phyloP scores from a whole-genome alignment of 2,888 invertebrate species.

The Caenorhabditis virilis region DNA sequence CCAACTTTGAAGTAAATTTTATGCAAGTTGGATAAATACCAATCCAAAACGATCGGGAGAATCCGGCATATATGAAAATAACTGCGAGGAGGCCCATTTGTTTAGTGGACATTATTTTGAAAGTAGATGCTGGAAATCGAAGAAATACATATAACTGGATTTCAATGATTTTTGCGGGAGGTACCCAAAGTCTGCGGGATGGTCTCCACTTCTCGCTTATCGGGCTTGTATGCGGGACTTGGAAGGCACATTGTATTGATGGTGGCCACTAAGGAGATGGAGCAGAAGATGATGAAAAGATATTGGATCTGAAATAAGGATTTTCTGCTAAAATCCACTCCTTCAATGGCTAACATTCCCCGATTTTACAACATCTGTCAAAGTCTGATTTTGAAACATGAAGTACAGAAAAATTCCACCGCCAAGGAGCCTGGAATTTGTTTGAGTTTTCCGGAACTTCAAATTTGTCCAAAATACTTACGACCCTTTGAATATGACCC shows the following conservation, averaged over 20 bases:
- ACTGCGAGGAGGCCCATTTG: conserved; percentile 25
- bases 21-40: conserved; percentile 35
- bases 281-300: conserved; percentile 15
- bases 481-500: conserved; percentile 33
- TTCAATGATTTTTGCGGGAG: neutral
- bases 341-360: conserved; percentile 5
- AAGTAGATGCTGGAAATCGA: conserved; percentile 15
- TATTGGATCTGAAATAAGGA: conserved; percentile 13
- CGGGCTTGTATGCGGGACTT: conserved; percentile 16
- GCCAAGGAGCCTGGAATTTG: conserved; percentile 20
- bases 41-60: conserved; percentile 36
- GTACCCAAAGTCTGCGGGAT: conserved; percentile 13
- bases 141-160: neutral
- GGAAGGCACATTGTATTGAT: conserved; percentile 17
- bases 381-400: conserved; percentile 23
- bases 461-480: too few relatives aligned
- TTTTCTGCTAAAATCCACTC: neutral
- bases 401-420: conserved; percentile 30
- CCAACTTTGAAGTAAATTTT: conserved; percentile 27
- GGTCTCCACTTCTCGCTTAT: conserved; percentile 13
- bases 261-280: conserved; percentile 15
- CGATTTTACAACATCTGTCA: conserved; percentile 14
- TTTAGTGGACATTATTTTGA: conserved; percentile 13
- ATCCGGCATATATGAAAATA: conserved; percentile 31
- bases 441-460: too few relatives aligned